These are phyloP conservation scores for Solea senegalensis DNA, from an alignment of 2,113 vertebrate species.

Conservation along the genomic window DNA sequence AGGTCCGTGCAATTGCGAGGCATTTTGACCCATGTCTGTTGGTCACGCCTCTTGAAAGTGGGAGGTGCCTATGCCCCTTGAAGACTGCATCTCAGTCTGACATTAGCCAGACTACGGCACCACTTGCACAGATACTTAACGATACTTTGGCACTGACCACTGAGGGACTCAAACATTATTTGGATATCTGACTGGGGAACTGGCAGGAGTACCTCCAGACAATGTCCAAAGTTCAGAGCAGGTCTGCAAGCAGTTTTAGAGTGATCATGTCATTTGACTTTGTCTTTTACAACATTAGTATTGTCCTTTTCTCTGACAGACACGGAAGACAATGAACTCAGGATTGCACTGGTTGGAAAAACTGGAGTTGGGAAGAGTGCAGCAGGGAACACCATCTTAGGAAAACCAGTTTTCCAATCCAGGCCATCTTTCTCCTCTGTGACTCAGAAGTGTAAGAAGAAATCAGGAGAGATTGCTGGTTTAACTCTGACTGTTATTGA, in stretches of 20 bases:
- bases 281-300: background rate
- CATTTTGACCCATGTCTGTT: no score
- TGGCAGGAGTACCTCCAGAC: no score
- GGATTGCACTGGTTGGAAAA: slow-evolving; percentile 34
- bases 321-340: background rate
- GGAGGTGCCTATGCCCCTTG: no score
- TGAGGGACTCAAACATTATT: no score
- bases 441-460: slow-evolving; percentile 29
- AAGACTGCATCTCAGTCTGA: no score
- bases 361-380: slow-evolving; percentile 49
- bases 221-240: no score
- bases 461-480: slow-evolving; percentile 1
- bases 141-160: no score
- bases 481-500: slow-evolving; percentile 27
- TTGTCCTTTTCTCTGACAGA: background rate
- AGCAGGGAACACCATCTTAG: slow-evolving; percentile 27
- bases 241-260: background rate
- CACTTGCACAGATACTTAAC: no score
- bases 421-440: background rate
- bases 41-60: no score
- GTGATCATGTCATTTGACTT: background rate
- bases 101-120: no score
- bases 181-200: no score
- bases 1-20: no score
- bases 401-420: background rate